These are phyloP conservation scores for Pogonomyrmex barbatus DNA, from an alignment of 1,140 invertebrate species.

Conservation along the genomic window DNA sequence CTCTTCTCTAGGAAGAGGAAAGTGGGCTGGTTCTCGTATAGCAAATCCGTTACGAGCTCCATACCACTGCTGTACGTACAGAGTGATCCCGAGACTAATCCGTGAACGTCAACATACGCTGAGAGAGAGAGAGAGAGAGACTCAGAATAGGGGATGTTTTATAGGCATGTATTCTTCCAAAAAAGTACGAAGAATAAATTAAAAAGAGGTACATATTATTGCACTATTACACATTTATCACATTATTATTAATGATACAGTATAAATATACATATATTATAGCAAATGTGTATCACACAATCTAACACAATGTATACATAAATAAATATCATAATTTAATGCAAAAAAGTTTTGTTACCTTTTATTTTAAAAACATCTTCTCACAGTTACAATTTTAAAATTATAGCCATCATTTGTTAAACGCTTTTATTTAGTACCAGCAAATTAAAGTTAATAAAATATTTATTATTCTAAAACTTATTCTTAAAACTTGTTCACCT, in stretches of 20 bases:
- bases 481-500: background rate
- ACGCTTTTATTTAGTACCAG: background rate
- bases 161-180: background rate
- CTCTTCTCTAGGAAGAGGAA: constrained; percentile 52
- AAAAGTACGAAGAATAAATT: background rate
- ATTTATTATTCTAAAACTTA: background rate
- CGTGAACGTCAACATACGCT: constrained; percentile 17
- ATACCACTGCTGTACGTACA: constrained; percentile 12
- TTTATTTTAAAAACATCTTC: background rate
- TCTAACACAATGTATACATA: background rate
- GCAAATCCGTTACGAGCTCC: constrained; percentile 51
- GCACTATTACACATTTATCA: background rate
- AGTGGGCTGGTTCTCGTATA: constrained; percentile 16
- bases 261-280: background rate
- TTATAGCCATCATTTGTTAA: background rate
- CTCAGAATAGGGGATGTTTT: constrained; percentile 5
- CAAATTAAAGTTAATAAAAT: background rate
- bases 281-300: background rate
- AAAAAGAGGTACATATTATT: background rate
- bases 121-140: too few relatives aligned
- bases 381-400: background rate
- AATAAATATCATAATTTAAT: background rate
- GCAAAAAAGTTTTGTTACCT: background rate
- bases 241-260: background rate
- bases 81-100: constrained; percentile 17